phyloP scores from a whole-genome alignment of 2,797 vertebrate genomes.

The Eulemur coronatus region DNA sequence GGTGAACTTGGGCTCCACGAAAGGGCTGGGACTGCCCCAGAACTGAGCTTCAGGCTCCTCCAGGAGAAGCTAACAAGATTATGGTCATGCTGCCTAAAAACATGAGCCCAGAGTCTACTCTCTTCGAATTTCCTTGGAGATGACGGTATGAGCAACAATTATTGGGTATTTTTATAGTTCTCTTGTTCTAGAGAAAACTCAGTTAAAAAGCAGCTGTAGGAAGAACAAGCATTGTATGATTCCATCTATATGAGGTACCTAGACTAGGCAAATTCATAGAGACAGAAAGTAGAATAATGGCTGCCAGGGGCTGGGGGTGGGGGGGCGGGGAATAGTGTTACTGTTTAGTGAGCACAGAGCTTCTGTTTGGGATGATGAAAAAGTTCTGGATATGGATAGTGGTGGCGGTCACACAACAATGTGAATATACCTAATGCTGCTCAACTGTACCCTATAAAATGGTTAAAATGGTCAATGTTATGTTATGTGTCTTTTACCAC shows the following conservation, averaged over 20 bases:
- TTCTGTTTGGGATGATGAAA: background rate
- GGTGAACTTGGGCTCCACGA: background rate
- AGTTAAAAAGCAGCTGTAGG: background rate
- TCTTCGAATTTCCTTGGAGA: background rate
- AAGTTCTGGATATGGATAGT: background rate
- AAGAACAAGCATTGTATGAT: background rate
- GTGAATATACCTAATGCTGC: background rate
- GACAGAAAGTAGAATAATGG: background rate
- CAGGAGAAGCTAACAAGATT: background rate
- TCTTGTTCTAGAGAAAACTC: background rate
- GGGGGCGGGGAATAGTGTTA: background rate
- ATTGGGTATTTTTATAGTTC: background rate
- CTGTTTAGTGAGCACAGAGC: background rate
- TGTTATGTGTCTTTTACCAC: background rate
- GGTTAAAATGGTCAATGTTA: background rate
- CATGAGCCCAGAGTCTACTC: background rate
- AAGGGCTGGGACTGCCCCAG: background rate
- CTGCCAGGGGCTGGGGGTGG: background rate
- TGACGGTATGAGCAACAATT: background rate
- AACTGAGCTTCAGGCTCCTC: background rate
- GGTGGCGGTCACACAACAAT: background rate
- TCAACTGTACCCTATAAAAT: background rate
- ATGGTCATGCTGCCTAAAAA: background rate
- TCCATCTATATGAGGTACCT: background rate
- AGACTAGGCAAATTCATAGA: background rate